Percentiles rank a stretch among this genome's conserved stretches.
Evolutionary conservation across 2,797 vertebrate genomes (phyloP).

Genomic region (Arctocebus calabarensis): DNA sequence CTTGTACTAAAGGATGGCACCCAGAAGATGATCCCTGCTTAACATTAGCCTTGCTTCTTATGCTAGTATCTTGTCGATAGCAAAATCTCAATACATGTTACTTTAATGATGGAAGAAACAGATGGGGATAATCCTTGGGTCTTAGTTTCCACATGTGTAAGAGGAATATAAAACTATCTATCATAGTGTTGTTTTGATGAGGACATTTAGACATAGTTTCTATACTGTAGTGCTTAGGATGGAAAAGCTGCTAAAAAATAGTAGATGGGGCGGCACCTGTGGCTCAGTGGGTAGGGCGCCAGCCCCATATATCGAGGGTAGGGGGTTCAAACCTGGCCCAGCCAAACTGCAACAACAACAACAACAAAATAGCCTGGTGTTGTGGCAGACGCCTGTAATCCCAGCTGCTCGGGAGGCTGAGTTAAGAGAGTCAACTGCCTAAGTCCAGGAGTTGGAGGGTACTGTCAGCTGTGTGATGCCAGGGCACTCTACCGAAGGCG

Average conservation of each 20-base stretch:
- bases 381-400: too few relatives aligned
- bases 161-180: not conserved
- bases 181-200: not conserved
- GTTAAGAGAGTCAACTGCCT: too few relatives aligned
- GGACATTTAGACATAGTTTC: not conserved
- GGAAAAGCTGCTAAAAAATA: not conserved
- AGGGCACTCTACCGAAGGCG: too few relatives aligned
- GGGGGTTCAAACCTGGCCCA: too few relatives aligned
- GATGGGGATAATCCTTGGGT: not conserved
- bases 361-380: too few relatives aligned
- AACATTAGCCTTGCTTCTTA: not conserved
- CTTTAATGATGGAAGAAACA: not conserved
- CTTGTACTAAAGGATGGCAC: not conserved
- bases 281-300: too few relatives aligned
- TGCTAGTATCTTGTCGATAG: not conserved
- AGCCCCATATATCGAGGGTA: too few relatives aligned
- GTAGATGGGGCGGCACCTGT: too few relatives aligned
- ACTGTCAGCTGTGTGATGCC: too few relatives aligned
- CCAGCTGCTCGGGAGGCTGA: too few relatives aligned
- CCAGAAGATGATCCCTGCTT: not conserved
- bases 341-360: too few relatives aligned
- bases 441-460: too few relatives aligned
- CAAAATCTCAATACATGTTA: not conserved
- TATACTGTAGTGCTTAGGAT: not conserved
- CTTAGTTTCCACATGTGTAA: constrained; percentile 22